Percentiles rank a stretch among this genome's conserved stretches.
Conservation (phyloP, 2,113 vertebrate species). For the Anas platyrhynchos region DNA sequence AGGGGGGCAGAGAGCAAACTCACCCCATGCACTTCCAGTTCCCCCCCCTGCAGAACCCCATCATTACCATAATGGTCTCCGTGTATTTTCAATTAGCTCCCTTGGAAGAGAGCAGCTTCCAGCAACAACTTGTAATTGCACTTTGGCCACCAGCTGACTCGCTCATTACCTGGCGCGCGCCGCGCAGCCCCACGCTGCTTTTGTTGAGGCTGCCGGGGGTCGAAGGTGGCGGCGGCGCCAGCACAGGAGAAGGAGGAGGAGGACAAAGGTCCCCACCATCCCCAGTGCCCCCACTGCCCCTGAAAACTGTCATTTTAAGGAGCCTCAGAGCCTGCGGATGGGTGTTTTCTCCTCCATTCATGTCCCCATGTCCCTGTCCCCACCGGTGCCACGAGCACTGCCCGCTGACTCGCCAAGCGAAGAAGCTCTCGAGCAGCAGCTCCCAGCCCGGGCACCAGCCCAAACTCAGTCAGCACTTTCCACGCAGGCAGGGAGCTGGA, state of each 20-base stretch:
- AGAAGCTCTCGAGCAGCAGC: neutral
- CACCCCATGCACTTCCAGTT: fast-evolving
- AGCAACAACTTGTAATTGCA: neutral
- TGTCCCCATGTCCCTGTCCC: neutral
- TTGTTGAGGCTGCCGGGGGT: neutral
- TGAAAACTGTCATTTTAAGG: neutral
- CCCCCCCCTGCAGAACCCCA: neutral
- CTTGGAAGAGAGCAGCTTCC: slow-evolving; percentile 28
- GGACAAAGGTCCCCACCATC: neutral
- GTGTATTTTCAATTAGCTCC: neutral
- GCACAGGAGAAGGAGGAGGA: neutral
- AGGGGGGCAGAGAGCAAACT: fast-evolving
- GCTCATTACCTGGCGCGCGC: neutral
- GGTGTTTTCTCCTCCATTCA: neutral
- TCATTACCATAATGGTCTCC: neutral
- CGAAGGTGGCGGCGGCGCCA: fast-evolving
- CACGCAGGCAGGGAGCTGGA: neutral
- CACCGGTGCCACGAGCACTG: fast-evolving
- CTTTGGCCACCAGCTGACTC: slow-evolving; percentile 30
- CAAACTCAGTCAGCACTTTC: slow-evolving; percentile 14
- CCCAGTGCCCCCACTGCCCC: neutral
- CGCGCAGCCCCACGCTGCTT: neutral
- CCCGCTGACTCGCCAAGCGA: fast-evolving
- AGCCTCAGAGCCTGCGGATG: neutral
- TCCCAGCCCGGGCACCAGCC: neutral